A percentile compares a stretch with the other conserved stretches of the same genome.
Conservation (phyloP, 2,797 vertebrate species). For the Pangasius larnaudii region DNA sequence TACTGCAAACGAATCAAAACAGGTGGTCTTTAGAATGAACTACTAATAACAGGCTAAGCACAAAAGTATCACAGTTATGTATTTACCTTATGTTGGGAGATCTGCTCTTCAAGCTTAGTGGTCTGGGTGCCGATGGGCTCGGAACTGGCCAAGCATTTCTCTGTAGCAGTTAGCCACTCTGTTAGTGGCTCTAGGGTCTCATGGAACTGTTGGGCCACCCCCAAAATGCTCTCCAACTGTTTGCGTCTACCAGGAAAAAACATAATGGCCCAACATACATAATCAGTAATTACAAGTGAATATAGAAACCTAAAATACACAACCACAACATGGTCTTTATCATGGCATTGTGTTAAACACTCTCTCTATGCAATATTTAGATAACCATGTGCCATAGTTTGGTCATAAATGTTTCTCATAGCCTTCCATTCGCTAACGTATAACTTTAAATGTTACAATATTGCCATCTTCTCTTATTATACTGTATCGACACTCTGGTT, state of each 20-base stretch:
- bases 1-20: constrained; percentile 47
- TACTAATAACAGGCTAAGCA: neutral
- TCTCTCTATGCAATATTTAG: neutral
- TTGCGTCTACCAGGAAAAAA: constrained; percentile 78
- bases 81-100: constrained; percentile 89
- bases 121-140: constrained; percentile 94
- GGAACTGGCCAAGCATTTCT: constrained; percentile 88
- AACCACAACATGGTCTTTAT: neutral
- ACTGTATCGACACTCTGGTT: neutral
- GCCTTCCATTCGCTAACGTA: neutral
- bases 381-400: neutral
- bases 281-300: constrained; percentile 10
- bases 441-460: neutral
- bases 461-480: neutral
- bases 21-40: constrained; percentile 5
- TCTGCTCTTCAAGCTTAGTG: constrained; percentile 90
- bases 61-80: neutral
- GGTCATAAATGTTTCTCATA: neutral
- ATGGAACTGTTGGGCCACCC: constrained; percentile 94
- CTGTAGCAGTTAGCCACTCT: constrained; percentile 87
- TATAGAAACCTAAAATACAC: neutral
- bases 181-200: constrained; percentile 90
- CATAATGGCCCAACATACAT: constrained; percentile 46
- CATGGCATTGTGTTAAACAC: neutral
- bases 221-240: constrained; percentile 90